Conservation (phyloP, 2,113 vertebrate species). For the Mustelus asterias region DNA sequence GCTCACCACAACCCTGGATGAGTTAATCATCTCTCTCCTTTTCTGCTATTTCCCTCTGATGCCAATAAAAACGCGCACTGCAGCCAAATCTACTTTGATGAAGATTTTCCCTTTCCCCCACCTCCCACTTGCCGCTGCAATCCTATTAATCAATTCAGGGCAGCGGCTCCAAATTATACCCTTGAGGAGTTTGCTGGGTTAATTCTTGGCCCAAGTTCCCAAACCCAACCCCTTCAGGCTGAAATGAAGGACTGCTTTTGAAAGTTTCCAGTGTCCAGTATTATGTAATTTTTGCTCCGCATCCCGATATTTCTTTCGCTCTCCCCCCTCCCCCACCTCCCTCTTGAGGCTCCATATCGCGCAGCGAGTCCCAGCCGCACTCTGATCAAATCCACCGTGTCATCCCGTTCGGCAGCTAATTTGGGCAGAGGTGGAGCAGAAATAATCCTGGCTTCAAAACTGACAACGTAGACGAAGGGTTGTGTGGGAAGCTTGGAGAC, state of each 20-base stretch:
- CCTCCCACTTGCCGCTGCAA: too few relatives aligned
- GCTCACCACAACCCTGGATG: background rate
- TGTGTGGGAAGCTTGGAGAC: background rate
- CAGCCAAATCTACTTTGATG: background rate
- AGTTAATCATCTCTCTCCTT: background rate
- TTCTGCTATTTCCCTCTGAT: background rate
- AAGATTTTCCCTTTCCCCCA: background rate
- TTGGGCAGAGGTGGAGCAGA: too few relatives aligned
- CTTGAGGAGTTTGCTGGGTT: background rate
- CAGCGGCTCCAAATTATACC: background rate
- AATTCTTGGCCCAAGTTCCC: background rate
- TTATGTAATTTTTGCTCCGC: background rate
- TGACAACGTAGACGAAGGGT: conserved; percentile 22
- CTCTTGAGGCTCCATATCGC: background rate
- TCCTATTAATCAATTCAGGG: background rate
- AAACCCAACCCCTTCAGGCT: background rate
- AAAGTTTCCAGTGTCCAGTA: background rate
- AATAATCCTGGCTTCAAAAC: background rate
- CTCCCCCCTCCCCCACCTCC: background rate
- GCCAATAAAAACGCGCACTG: background rate
- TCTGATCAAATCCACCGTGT: background rate
- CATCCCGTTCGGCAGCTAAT: background rate
- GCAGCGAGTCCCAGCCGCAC: background rate
- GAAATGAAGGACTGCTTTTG: background rate
- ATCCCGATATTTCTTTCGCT: background rate